These are phyloP conservation scores for Scelioninae gen. 1 DNA, from an alignment of 2,888 invertebrate species.

Conservation along the genomic window DNA sequence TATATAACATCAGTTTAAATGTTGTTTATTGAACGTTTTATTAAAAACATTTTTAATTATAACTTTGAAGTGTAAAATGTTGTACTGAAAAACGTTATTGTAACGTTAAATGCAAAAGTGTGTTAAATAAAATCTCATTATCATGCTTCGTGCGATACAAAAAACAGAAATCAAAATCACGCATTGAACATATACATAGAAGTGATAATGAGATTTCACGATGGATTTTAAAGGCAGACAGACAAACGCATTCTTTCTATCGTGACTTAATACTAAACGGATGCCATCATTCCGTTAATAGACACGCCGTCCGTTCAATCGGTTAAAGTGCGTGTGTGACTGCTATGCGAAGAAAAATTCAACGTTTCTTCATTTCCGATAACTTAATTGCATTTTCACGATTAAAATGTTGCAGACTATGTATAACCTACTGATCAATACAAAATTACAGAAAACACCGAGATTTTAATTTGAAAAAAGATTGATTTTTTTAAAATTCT, in stretches of 20 bases:
- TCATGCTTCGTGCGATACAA: conserved; percentile 20
- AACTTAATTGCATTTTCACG: conserved; percentile 25
- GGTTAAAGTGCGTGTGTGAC: conserved; percentile 44
- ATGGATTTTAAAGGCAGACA: conserved; percentile 43
- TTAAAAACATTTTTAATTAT: too few relatives aligned
- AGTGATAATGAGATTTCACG: conserved; percentile 63
- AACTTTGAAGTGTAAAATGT: too few relatives aligned
- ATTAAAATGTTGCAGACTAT: too few relatives aligned
- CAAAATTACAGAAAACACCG: too few relatives aligned
- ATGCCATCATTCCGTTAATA: conserved; percentile 59
- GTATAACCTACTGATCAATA: too few relatives aligned
- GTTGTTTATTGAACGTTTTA: too few relatives aligned
- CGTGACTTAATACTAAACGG: conserved; percentile 49
- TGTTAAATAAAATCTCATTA: conserved; percentile 59
- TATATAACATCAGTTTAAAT: too few relatives aligned
- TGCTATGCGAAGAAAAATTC: conserved; percentile 11
- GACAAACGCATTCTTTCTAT: conserved; percentile 55
- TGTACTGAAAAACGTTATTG: too few relatives aligned
- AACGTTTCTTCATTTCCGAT: conserved; percentile 29
- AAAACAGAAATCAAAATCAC: conserved; percentile 46
- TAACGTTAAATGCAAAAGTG: conserved; percentile 15
- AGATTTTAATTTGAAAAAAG: too few relatives aligned
- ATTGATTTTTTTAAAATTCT: too few relatives aligned
- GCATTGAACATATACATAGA: conserved; percentile 48
- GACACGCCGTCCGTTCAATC: conserved; percentile 40